Evolutionary conservation across 2,888 invertebrate genomes (phyloP).

Genomic region (Cremastinae sp.): DNA sequence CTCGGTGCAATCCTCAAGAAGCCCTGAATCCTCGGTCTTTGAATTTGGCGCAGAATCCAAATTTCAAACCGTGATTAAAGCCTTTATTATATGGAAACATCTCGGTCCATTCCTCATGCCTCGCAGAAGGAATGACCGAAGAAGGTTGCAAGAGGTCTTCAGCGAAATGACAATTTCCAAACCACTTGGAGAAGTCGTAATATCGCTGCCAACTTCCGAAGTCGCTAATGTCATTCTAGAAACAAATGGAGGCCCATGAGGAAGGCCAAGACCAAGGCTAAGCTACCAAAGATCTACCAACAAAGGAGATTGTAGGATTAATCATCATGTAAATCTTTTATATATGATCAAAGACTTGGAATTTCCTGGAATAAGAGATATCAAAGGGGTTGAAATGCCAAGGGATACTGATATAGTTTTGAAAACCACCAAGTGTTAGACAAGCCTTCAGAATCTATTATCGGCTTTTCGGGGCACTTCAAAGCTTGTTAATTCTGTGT

Average conservation of each 20-base stretch:
- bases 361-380: slow-evolving; percentile 1
- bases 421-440: not conserved
- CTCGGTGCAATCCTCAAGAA: no score
- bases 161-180: slow-evolving; percentile 26
- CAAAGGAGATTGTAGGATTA: not conserved
- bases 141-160: not conserved
- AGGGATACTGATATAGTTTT: not conserved
- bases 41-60: slow-evolving; percentile 57
- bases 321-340: not conserved
- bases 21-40: slow-evolving; percentile 8
- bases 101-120: not conserved
- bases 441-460: slow-evolving; percentile 57
- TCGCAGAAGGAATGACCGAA: not conserved
- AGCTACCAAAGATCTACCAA: not conserved
- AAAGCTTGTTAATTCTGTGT: slow-evolving; percentile 72
- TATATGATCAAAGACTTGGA: not conserved
- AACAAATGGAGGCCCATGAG: not conserved
- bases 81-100: slow-evolving; percentile 65
- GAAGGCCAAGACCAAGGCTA: no score
- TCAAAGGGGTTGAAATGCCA: not conserved
- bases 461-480: slow-evolving; percentile 69
- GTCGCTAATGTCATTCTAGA: slow-evolving; percentile 19
- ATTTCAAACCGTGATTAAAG: slow-evolving; percentile 60
- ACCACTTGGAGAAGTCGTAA: slow-evolving; percentile 1
- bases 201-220: slow-evolving; percentile 26